Evolutionary conservation across 2,113 vertebrate genomes (phyloP).

Genomic region (Erythrocebus patas): DNA sequence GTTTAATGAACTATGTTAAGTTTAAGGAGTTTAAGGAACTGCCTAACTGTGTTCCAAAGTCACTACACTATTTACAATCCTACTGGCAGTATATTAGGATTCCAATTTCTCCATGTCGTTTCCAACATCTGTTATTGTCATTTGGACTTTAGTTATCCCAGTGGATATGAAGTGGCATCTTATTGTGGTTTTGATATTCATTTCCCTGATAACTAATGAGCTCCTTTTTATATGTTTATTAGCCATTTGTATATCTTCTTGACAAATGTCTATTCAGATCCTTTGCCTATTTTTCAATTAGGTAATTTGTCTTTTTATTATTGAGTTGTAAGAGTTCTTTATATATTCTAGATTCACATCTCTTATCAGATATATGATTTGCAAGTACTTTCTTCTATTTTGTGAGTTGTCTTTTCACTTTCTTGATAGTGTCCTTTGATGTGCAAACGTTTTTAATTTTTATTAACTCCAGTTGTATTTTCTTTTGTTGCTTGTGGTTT

Average conservation of each 20-base stretch:
- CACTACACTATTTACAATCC: background rate
- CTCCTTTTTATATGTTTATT: background rate
- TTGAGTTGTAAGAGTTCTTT: background rate
- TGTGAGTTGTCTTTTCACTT: background rate
- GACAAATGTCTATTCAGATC: background rate
- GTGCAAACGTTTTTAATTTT: background rate
- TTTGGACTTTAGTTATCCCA: background rate
- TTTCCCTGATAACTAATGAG: constrained; percentile 4
- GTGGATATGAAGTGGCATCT: background rate
- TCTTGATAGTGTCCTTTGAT: background rate
- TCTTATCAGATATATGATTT: background rate
- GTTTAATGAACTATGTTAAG: background rate
- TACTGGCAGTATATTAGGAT: background rate
- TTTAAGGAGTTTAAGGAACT: constrained; percentile 18
- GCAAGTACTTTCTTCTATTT: background rate
- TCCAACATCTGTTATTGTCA: background rate
- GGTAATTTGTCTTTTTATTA: constrained; percentile 2
- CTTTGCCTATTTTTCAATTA: background rate
- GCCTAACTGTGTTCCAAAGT: background rate
- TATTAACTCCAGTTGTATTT: background rate
- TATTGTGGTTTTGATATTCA: constrained; percentile 14
- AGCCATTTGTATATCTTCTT: background rate
- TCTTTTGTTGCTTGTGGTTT: background rate
- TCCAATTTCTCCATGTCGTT: background rate
- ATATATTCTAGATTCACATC: background rate